Conservation (phyloP, 2,113 vertebrate genomes). For the Brachypteracias leptosomus region DNA sequence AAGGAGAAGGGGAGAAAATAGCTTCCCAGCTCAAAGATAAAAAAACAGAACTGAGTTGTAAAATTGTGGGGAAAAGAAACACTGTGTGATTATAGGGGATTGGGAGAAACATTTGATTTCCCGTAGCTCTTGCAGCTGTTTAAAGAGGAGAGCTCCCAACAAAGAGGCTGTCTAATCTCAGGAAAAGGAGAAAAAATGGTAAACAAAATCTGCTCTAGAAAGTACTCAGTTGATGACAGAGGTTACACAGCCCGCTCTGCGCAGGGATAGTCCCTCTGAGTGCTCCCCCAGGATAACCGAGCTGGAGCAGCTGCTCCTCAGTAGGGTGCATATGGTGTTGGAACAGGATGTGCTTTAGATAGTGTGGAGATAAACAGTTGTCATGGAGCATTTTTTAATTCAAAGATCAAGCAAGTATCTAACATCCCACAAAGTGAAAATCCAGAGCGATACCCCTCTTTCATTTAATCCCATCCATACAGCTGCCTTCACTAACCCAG, state of each 20-base stretch:
- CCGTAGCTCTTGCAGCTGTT: neutral
- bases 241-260: neutral
- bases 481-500: neutral
- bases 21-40: neutral
- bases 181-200: neutral
- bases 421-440: neutral
- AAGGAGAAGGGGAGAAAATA: conserved; percentile 42
- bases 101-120: neutral
- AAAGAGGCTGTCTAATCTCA: neutral
- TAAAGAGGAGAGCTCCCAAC: neutral
- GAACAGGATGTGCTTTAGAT: neutral
- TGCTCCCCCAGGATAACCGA: neutral
- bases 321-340: neutral
- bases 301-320: neutral
- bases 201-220: neutral
- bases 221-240: neutral
- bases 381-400: neutral
- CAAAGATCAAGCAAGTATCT: neutral
- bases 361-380: neutral
- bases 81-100: neutral
- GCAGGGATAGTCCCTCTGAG: neutral
- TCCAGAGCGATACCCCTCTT: neutral
- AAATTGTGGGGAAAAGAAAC: neutral
- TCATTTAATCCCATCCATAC: neutral
- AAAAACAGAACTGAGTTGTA: neutral